Base-by-base conservation (phyloP, 30 jellyfish, hydroid and myxozoan species). In the Cassiopea andromeda region DNA sequence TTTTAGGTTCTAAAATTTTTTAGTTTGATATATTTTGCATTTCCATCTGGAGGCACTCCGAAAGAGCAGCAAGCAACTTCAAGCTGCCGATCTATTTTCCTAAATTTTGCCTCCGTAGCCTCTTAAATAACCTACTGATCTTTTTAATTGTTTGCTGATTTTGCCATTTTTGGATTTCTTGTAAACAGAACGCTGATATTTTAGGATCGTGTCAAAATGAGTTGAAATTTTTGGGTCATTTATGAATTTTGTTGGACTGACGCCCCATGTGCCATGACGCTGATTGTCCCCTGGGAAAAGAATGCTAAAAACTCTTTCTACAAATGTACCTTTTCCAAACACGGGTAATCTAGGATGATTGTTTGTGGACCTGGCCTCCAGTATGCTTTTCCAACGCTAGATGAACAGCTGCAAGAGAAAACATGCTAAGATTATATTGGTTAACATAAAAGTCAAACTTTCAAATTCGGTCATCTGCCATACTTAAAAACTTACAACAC, bases 321-420 rank as follows among this genome's bases (percentile, higher is more conserved):
- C 50, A 59, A 1, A 57, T 59, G 1, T 80, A 89, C 97, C 97
- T 89, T 89, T 64, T 89, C 92, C 44, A 89, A 82, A 60, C 97
- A 89, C 7, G 97, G 87, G 48, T 73, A 80, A 70, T 89, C 97
- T 45, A 89, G 80, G 38, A 82, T 82, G 46, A 89, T 89, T 47
- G 90, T 82, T 77, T 89, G 97, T 45, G 92, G 72, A 12, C 97
- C 97, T 5, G 67, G 61, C 57, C 87, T 82, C 97, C 97, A 89
- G 46, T 89, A 89, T 48, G 90, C 60, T 59, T 82, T 89, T 7
- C 97, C 97, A 73, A 89, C 97, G 77, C 97, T 89, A 8, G 97
- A 89, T 12, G 97, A 89, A 69, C 97, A 89, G 12, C 97, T 89
- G 16, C 43, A 60, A 89, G 1, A 27, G 73, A 61, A 14, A 61